Evolutionary conservation across 2,888 invertebrate genomes (phyloP).

Genomic region (Mycalesis mineus): DNA sequence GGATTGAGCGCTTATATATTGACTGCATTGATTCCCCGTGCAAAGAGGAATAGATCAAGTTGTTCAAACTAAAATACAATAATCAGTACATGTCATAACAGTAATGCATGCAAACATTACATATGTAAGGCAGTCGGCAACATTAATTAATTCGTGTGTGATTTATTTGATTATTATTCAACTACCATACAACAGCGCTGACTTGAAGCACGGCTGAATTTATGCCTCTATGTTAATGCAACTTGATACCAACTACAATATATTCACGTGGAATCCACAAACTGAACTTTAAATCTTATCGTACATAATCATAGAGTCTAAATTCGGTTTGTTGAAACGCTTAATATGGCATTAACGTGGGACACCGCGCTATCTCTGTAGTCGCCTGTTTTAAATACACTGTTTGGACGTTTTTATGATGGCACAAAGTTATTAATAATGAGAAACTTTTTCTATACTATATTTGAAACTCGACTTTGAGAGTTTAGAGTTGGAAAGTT

Average conservation of each 20-base stretch:
- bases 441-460: too few species aligned
- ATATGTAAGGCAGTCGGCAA: constrained; percentile 41
- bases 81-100: constrained; percentile 3
- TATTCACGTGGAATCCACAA: constrained; percentile 40
- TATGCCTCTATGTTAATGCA: constrained; percentile 55
- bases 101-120: constrained; percentile 25
- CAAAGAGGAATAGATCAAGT: not conserved
- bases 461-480: too few species aligned
- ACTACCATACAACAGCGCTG: constrained; percentile 39
- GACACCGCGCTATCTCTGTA: constrained; percentile 22
- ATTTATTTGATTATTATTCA: constrained; percentile 73
- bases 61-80: not conserved
- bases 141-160: constrained; percentile 68
- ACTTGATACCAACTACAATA: constrained; percentile 45
- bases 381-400: constrained; percentile 21
- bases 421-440: constrained; percentile 11
- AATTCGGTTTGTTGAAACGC: not conserved
- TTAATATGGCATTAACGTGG: constrained; percentile 10
- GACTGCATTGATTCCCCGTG: too few species aligned
- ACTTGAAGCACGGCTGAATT: constrained; percentile 48
- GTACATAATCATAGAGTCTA: not conserved
- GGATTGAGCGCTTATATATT: too few species aligned
- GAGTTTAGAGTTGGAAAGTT: too few species aligned
- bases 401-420: constrained; percentile 22
- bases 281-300: constrained; percentile 4